Percentiles rank a stretch among this genome's conserved stretches.
These are phyloP conservation scores for Avahi laniger DNA, from an alignment of 2,797 vertebrate species.

Conservation along the genomic window DNA sequence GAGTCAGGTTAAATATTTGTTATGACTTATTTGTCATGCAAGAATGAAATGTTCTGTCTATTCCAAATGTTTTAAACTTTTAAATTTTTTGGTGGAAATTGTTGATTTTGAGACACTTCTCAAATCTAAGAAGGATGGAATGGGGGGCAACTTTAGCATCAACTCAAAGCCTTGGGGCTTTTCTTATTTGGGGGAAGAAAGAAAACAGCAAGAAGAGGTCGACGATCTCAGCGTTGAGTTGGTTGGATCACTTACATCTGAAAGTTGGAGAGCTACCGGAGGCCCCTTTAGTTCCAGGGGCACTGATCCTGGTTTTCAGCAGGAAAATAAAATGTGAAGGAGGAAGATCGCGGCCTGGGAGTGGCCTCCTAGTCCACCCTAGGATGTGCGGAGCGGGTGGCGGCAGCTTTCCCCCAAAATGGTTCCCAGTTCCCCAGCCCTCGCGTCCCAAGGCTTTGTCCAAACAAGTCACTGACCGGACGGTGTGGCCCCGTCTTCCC, in stretches of 20 bases:
- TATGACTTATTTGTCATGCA: background rate
- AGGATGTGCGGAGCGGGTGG: background rate
- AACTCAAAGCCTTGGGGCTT: background rate
- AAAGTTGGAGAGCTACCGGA: background rate
- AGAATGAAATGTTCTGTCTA: background rate
- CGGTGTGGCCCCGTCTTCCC: background rate
- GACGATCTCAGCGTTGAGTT: background rate
- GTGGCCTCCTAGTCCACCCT: background rate
- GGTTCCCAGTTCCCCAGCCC: background rate
- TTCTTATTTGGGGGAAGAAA: background rate
- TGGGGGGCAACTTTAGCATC: background rate
- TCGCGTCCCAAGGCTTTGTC: background rate
- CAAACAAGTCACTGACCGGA: background rate
- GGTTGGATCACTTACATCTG: background rate
- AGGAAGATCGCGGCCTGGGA: background rate
- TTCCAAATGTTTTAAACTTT: conserved; percentile 16
- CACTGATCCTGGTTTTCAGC: background rate
- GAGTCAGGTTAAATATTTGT: conserved; percentile 51
- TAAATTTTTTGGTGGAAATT: background rate
- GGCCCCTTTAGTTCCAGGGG: background rate
- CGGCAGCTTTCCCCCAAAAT: background rate
- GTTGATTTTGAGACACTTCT: background rate
- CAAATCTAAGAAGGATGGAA: background rate
- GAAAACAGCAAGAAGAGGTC: background rate
- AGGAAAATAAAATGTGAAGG: background rate